These are phyloP conservation scores for Criorhina ranunculi DNA, from an alignment of 2,888 invertebrate species.

Conservation along the genomic window DNA sequence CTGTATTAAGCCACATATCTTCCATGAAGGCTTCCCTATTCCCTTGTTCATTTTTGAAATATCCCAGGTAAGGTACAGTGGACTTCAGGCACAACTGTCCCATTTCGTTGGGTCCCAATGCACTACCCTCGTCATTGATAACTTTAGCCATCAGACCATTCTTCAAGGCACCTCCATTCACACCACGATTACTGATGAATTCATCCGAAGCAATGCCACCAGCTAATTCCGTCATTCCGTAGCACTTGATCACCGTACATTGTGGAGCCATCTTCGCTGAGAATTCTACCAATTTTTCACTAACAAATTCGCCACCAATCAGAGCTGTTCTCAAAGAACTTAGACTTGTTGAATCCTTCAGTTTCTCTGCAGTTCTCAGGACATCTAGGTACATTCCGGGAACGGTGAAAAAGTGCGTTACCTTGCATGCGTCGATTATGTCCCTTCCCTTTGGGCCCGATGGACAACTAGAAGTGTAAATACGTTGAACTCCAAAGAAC, in stretches of 20 bases:
- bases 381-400: slow-evolving; percentile 67
- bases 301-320: slow-evolving; percentile 73
- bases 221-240: slow-evolving; percentile 77
- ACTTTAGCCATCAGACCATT: slow-evolving; percentile 69
- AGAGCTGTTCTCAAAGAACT: slow-evolving; percentile 62
- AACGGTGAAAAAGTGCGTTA: slow-evolving; percentile 74
- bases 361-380: slow-evolving; percentile 48
- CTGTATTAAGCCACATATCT: slow-evolving; percentile 70
- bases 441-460: slow-evolving; percentile 46
- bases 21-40: slow-evolving; percentile 21
- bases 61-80: slow-evolving; percentile 66
- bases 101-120: slow-evolving; percentile 61
- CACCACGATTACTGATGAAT: slow-evolving; percentile 7
- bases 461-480: slow-evolving; percentile 60
- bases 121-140: slow-evolving; percentile 54
- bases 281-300: slow-evolving; percentile 42
- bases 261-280: slow-evolving; percentile 47
- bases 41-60: slow-evolving; percentile 41
- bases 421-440: slow-evolving; percentile 58
- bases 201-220: slow-evolving; percentile 73
- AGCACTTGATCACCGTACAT: slow-evolving; percentile 65
- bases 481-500: slow-evolving; percentile 69
- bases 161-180: slow-evolving; percentile 76
- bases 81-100: slow-evolving; percentile 71
- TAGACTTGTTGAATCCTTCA: slow-evolving; percentile 47